phyloP scores from a whole-genome alignment of 2,888 invertebrate species.

The Lithophane semibrunnea region DNA sequence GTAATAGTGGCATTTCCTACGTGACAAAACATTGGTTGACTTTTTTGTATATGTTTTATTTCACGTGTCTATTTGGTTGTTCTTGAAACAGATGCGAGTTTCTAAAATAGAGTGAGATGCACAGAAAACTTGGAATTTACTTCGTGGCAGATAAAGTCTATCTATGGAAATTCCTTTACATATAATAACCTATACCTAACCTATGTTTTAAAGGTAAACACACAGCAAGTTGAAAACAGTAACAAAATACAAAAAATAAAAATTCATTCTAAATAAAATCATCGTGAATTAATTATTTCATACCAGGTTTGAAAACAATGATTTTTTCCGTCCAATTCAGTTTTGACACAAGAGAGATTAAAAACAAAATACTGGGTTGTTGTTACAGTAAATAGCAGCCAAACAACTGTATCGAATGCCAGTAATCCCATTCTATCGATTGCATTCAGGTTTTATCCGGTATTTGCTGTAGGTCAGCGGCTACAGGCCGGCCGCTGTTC shows the following conservation, averaged over 20 bases:
- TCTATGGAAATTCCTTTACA: background rate
- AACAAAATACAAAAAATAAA: background rate
- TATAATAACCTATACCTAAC: too few relatives aligned
- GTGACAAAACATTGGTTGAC: conserved; percentile 66
- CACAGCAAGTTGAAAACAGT: background rate
- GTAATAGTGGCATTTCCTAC: conserved; percentile 69
- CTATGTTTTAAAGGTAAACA: background rate
- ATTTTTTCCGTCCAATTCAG: background rate
- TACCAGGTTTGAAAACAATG: background rate
- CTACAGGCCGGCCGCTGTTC: conserved; percentile 34
- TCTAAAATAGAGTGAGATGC: background rate
- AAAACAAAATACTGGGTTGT: conserved; percentile 21
- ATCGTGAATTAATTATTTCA: background rate
- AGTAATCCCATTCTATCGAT: conserved; percentile 51
- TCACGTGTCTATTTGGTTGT: conserved; percentile 24
- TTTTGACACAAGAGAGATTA: conserved; percentile 4
- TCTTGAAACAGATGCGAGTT: background rate
- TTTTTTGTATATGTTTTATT: conserved; percentile 47
- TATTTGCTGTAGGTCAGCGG: conserved; percentile 48
- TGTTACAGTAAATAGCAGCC: conserved; percentile 43
- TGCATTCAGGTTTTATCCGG: conserved; percentile 55
- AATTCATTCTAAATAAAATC: background rate
- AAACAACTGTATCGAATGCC: conserved; percentile 46
- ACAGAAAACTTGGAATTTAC: background rate
- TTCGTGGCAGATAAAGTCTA: background rate